These are phyloP conservation scores for Aepyceros melampus DNA, from an alignment of 2,113 vertebrate genomes.

Conservation along the genomic window DNA sequence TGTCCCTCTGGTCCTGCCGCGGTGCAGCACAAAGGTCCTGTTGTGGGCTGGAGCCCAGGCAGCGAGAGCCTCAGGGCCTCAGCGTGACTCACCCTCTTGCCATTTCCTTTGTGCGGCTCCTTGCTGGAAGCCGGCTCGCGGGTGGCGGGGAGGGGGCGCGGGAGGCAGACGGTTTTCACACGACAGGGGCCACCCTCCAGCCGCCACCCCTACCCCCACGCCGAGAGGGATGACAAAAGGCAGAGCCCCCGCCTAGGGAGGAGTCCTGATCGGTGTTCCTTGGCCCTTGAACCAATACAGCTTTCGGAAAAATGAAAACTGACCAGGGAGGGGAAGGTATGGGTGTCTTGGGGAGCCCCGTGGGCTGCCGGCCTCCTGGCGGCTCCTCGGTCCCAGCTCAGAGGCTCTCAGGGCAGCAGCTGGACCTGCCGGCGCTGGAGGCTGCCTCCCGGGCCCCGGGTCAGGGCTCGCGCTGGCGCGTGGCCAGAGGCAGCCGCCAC, in stretches of 20 bases:
- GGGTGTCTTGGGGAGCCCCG: not conserved
- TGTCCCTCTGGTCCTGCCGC: not conserved
- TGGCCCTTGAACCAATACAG: not conserved
- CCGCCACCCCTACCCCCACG: not conserved
- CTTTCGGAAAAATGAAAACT: constrained; percentile 29
- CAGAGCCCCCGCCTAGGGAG: constrained; percentile 44
- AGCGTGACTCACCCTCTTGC: constrained; percentile 81
- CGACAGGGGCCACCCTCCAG: not conserved
- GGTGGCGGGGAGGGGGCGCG: not conserved
- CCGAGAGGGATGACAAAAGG: not conserved
- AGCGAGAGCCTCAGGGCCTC: constrained; percentile 51
- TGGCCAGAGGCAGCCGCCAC: not conserved
- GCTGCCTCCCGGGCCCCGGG: not conserved
- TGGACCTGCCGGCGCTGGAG: not conserved
- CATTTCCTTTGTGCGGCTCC: constrained; percentile 76
- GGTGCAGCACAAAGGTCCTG: constrained; percentile 58
- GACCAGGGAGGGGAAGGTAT: not conserved
- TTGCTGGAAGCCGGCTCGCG: constrained; percentile 45
- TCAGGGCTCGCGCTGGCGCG: not conserved
- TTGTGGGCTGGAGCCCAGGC: constrained; percentile 44
- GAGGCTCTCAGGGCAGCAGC: not conserved
- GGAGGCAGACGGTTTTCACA: not conserved
- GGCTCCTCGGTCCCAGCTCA: not conserved
- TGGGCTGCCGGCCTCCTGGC: not conserved
- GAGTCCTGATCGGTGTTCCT: constrained; percentile 66